Evolutionary conservation across 2,888 invertebrate genomes (phyloP).

Genomic region (Ophion ventricosus): DNA sequence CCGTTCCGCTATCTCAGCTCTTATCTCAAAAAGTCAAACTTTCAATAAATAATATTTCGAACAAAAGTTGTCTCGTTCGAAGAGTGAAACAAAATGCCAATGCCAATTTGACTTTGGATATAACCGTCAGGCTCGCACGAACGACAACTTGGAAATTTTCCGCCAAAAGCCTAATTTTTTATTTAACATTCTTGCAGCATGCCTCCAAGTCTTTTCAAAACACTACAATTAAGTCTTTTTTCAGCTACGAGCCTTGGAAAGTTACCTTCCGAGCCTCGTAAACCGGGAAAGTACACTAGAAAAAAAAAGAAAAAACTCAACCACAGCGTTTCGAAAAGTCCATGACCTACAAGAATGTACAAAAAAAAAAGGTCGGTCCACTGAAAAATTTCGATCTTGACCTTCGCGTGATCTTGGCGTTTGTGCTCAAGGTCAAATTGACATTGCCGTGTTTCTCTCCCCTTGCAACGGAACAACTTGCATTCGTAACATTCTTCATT

Average conservation of each 20-base stretch:
- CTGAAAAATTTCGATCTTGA: not conserved
- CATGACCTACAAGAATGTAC: not conserved
- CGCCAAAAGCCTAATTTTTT: no score
- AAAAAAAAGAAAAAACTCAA: not conserved
- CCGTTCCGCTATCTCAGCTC: not conserved
- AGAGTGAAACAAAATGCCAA: no score
- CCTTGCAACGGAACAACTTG: not conserved
- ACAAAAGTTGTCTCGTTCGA: no score
- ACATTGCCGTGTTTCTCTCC: not conserved
- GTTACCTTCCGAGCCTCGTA: no score
- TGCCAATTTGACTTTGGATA: no score
- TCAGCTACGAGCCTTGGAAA: no score
- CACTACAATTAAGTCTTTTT: no score
- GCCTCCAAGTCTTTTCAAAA: no score
- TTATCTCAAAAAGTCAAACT: not conserved
- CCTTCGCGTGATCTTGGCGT: not conserved
- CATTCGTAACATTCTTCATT: not conserved
- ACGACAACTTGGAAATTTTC: no score
- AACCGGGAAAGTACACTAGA: no score
- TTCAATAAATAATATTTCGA: not conserved
- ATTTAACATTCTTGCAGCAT: no score
- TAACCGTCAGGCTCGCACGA: no score
- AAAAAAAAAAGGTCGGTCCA: not conserved
- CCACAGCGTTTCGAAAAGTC: not conserved
- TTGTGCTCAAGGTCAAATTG: not conserved